Percentiles rank a stretch among this genome's conserved stretches.
These are phyloP conservation scores for Cheilosia soror DNA, from an alignment of 2,888 invertebrate genomes.

Conservation along the genomic window DNA sequence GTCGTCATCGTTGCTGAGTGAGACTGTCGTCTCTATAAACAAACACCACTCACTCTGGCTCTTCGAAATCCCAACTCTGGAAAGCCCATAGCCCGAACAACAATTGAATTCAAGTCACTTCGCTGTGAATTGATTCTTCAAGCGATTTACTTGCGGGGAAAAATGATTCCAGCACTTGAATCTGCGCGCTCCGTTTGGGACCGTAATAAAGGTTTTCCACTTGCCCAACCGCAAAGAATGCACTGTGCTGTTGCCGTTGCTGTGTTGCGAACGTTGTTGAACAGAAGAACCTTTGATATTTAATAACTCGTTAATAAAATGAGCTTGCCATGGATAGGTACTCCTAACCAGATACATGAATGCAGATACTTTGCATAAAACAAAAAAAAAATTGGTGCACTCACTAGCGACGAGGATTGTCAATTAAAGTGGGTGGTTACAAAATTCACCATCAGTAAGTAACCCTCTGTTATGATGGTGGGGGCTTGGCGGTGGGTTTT, in stretches of 20 bases:
- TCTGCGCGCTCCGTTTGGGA: constrained; percentile 24
- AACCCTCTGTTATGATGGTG: too few relatives aligned
- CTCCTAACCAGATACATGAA: constrained; percentile 35
- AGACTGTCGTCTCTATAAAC: constrained; percentile 7
- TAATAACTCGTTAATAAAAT: constrained; percentile 70
- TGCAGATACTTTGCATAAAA: constrained; percentile 18
- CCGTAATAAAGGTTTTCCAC: constrained; percentile 72
- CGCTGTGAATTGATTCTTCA: constrained; percentile 67
- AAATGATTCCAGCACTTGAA: constrained; percentile 62
- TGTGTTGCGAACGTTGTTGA: constrained; percentile 32
- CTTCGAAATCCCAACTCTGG: constrained; percentile 17
- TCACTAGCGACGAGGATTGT: constrained; percentile 38
- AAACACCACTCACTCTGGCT: constrained; percentile 16
- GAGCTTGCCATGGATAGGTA: constrained; percentile 33
- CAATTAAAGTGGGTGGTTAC: constrained; percentile 69
- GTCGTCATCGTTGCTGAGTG: constrained; percentile 21
- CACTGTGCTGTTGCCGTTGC: constrained; percentile 13
- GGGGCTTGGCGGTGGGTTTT: constrained; percentile 16
- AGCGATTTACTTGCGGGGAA: constrained; percentile 56
- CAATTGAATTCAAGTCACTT: constrained; percentile 56
- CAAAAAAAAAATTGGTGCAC: constrained; percentile 22
- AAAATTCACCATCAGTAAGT: constrained; percentile 18
- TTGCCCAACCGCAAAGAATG: constrained; percentile 74
- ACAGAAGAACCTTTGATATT: constrained; percentile 74
- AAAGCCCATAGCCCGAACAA: constrained; percentile 30